Evolutionary conservation across 2,797 vertebrate species (phyloP).

Genomic region (Agapornis canus): DNA sequence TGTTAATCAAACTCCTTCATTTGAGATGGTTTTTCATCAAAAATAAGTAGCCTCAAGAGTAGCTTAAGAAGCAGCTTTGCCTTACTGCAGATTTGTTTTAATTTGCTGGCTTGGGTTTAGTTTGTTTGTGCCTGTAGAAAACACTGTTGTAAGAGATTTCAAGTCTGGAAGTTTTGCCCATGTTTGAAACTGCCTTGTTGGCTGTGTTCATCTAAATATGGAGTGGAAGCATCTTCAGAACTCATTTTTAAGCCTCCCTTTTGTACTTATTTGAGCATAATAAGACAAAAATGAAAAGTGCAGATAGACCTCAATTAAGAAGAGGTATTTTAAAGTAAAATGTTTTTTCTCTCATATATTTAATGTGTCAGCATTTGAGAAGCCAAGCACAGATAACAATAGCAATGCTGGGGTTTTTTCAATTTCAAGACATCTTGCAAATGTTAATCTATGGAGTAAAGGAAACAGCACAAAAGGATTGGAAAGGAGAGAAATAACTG

Average conservation of each 20-base stretch:
- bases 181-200: slow-evolving; percentile 24
- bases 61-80: slow-evolving; percentile 14
- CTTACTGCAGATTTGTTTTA: background rate
- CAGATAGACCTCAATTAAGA: slow-evolving; percentile 21
- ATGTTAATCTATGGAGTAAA: background rate
- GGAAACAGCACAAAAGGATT: background rate
- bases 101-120: background rate
- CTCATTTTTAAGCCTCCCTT: slow-evolving; percentile 25
- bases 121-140: background rate
- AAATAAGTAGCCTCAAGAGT: background rate
- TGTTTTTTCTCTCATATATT: background rate
- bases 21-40: background rate
- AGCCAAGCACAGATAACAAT: background rate
- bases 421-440: background rate
- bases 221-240: slow-evolving; percentile 26
- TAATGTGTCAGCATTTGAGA: slow-evolving; percentile 22
- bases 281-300: slow-evolving; percentile 21
- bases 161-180: background rate
- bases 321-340: background rate
- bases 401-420: background rate
- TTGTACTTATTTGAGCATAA: background rate
- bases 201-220: slow-evolving; percentile 19
- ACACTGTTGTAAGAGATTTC: background rate
- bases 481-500: background rate
- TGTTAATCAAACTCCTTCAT: background rate